Percentiles rank a stretch among this genome's conserved stretches.
These are phyloP conservation scores for Cenopis cana DNA, from an alignment of 2,888 invertebrate species.

Conservation along the genomic window DNA sequence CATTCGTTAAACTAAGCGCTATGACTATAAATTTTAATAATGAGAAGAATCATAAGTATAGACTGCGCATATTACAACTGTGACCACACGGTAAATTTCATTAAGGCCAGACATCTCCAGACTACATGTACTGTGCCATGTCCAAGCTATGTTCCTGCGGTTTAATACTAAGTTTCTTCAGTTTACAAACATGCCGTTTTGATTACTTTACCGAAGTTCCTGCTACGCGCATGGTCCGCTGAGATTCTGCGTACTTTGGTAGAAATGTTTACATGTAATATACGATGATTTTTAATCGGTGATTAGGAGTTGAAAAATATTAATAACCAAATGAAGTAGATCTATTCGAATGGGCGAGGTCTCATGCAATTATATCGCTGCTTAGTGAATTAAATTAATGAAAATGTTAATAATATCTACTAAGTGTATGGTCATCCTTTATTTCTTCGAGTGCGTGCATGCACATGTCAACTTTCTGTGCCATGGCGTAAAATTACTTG, in stretches of 20 bases:
- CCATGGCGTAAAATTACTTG: no score
- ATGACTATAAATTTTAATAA: background rate
- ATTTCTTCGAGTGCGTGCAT: no score
- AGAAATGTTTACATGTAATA: background rate
- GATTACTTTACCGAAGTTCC: constrained; percentile 44
- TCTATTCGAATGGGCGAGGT: no score
- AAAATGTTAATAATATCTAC: no score
- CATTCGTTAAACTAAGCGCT: no score
- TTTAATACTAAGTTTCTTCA: constrained; percentile 44
- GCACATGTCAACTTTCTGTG: no score
- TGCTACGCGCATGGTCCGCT: constrained; percentile 27
- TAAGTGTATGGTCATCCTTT: no score
- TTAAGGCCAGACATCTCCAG: constrained; percentile 44
- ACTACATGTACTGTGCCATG: constrained; percentile 38
- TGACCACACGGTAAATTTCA: constrained; percentile 44
- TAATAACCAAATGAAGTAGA: no score
- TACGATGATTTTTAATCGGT: no score
- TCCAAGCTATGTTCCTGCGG: constrained; percentile 39
- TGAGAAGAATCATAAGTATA: background rate
- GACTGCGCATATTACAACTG: background rate
- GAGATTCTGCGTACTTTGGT: constrained; percentile 30
- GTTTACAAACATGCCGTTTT: constrained; percentile 43
- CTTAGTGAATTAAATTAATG: no score
- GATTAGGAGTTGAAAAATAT: no score
- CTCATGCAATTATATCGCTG: no score